phyloP scores from a whole-genome alignment of 2,797 vertebrate genomes.

The Babyrousa celebensis region DNA sequence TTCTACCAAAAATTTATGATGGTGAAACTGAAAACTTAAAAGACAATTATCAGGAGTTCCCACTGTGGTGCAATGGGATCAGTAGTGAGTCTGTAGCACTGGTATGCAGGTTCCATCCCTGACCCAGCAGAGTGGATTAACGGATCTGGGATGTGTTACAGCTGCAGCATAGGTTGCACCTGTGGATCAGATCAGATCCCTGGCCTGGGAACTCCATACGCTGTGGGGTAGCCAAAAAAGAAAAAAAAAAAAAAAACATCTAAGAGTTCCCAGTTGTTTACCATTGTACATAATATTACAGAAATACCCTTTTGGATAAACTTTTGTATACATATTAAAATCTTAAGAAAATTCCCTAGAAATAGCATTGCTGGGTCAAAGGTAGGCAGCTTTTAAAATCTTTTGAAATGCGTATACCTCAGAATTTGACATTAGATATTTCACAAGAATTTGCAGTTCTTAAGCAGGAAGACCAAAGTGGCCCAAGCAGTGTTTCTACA shows the following conservation, averaged over 20 bases:
- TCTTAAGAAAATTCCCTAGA: constrained; percentile 14
- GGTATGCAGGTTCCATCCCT: too few species aligned
- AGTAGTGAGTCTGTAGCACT: too few species aligned
- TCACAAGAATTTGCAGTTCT: background rate
- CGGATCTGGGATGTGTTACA: too few species aligned
- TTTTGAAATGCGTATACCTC: background rate
- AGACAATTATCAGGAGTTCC: background rate
- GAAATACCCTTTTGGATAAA: background rate
- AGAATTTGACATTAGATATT: background rate
- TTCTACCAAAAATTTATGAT: background rate
- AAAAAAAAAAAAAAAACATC: background rate
- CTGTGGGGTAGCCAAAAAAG: too few species aligned
- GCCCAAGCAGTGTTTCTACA: background rate
- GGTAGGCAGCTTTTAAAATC: background rate
- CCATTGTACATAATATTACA: background rate
- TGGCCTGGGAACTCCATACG: too few species aligned
- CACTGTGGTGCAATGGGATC: too few species aligned
- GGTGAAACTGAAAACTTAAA: background rate
- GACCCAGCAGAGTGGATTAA: too few species aligned
- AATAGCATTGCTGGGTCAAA: background rate
- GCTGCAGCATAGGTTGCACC: too few species aligned
- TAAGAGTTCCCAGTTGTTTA: background rate
- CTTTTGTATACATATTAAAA: background rate
- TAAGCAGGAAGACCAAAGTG: background rate
- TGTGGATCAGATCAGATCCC: too few species aligned